These are phyloP conservation scores for Aviceda subcristata DNA, from an alignment of 2,113 vertebrate species.

Conservation along the genomic window DNA sequence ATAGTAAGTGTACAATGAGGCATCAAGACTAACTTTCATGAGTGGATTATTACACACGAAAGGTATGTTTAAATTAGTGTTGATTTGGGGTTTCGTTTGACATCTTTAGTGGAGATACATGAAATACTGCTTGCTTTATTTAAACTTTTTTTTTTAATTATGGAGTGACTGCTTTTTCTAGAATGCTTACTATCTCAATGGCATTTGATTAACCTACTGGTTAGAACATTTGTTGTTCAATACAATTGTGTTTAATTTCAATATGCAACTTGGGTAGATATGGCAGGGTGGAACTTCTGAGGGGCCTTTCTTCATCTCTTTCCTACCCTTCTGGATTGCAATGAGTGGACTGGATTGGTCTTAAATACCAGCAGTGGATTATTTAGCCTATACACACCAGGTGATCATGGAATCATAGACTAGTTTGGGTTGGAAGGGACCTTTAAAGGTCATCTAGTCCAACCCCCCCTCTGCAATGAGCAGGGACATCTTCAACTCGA, in stretches of 20 bases:
- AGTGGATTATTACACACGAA: not conserved
- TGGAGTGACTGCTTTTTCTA: not conserved
- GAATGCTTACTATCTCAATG: not conserved
- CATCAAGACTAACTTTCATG: not conserved
- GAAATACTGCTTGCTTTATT: not conserved
- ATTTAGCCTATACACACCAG: not conserved
- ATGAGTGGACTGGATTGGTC: not conserved
- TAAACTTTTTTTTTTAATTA: not conserved
- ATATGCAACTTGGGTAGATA: not conserved
- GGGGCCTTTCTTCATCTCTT: not conserved
- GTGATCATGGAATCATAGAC: not conserved
- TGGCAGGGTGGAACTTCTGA: not conserved
- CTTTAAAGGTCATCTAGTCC: not conserved
- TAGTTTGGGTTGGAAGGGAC: not conserved
- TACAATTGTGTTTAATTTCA: not conserved
- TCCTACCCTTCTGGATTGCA: not conserved
- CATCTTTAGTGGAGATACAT: not conserved
- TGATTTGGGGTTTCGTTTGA: not conserved
- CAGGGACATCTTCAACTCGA: not conserved
- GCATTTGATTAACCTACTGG: not conserved
- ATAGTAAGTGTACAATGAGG: not conserved
- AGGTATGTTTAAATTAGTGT: not conserved
- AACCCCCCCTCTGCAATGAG: too few relatives aligned
- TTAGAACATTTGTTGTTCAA: not conserved
- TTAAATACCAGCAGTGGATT: not conserved